phyloP scores from a whole-genome alignment of 2,113 vertebrate genomes.

The Zingel zingel region DNA sequence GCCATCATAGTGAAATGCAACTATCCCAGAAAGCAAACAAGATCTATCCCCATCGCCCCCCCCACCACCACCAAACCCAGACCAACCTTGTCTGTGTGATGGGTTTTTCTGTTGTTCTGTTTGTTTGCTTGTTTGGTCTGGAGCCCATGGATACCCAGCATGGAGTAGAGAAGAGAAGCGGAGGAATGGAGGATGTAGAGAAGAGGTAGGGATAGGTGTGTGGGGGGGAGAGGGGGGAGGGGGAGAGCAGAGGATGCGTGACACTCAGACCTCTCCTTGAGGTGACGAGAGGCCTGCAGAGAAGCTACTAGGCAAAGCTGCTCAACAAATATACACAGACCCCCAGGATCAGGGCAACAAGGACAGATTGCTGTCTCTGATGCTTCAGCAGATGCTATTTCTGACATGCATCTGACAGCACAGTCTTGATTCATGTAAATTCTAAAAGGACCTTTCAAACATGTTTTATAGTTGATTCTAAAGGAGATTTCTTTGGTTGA shows the following conservation, averaged over 20 bases:
- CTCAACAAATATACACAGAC: slow-evolving; percentile 71
- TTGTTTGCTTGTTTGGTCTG: slow-evolving; percentile 86
- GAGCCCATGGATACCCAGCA: slow-evolving; percentile 75
- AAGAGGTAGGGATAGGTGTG: slow-evolving; percentile 14
- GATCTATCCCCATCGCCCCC: slow-evolving; percentile 69
- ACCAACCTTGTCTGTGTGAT: slow-evolving; percentile 80
- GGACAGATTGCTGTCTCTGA: slow-evolving; percentile 51
- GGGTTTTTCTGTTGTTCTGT: slow-evolving; percentile 83
- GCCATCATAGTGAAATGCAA: slow-evolving; percentile 82
- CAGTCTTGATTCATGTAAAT: slow-evolving; percentile 2
- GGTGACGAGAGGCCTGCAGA: slow-evolving; percentile 77
- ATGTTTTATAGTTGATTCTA: not conserved
- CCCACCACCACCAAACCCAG: slow-evolving; percentile 63
- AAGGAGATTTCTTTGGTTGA: not conserved
- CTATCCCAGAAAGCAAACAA: slow-evolving; percentile 79
- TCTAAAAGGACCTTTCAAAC: not conserved
- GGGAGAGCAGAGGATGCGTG: slow-evolving; percentile 44
- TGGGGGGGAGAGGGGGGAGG: not conserved
- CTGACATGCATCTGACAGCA: slow-evolving; percentile 29
- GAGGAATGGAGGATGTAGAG: slow-evolving; percentile 42
- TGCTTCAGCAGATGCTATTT: slow-evolving; percentile 51
- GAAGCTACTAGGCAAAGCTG: slow-evolving; percentile 68
- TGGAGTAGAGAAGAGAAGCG: slow-evolving; percentile 51
- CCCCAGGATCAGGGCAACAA: slow-evolving; percentile 57
- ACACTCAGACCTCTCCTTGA: slow-evolving; percentile 76